Percentiles rank a stretch among this genome's conserved stretches.
phyloP scores from a whole-genome alignment of 1,140 invertebrate genomes.

The Stenopsyche tienmushanensis region DNA sequence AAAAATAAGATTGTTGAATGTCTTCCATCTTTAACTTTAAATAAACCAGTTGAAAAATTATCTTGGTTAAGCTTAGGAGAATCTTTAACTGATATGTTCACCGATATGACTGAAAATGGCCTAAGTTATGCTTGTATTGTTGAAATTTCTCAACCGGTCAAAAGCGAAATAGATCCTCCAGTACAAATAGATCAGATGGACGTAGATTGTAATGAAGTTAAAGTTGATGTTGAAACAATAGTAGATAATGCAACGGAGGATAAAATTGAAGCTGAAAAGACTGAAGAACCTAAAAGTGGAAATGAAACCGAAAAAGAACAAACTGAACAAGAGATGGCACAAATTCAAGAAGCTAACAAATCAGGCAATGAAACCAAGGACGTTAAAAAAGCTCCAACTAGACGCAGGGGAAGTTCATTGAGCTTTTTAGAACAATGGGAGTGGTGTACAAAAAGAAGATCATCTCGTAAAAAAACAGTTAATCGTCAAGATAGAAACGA shows the following conservation, averaged over 20 bases:
- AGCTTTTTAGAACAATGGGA: conserved; percentile 70
- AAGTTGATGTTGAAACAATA: conserved; percentile 41
- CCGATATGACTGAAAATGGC: conserved; percentile 62
- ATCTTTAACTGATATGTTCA: conserved; percentile 66
- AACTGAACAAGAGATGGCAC: conserved; percentile 9
- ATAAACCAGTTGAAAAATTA: conserved; percentile 59
- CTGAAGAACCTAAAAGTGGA: conserved; percentile 45
- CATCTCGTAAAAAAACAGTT: conserved; percentile 58
- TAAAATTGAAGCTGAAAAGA: conserved; percentile 49
- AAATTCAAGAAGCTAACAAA: conserved; percentile 42
- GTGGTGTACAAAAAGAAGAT: conserved; percentile 71
- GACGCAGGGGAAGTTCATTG: conserved; percentile 66
- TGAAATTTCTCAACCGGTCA: conserved; percentile 41
- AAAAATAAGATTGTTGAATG: conserved; percentile 56
- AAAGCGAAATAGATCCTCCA: background rate
- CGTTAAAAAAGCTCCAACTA: conserved; percentile 58
- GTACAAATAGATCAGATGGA: conserved; percentile 42
- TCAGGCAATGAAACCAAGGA: conserved; percentile 52
- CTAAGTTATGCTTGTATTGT: conserved; percentile 52
- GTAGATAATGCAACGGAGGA: conserved; percentile 36
- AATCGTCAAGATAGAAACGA: conserved; percentile 55
- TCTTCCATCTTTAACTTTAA: conserved; percentile 60
- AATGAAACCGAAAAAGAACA: conserved; percentile 35
- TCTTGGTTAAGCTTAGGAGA: conserved; percentile 70
- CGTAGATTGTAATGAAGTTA: conserved; percentile 41